Percentiles rank a stretch among this genome's conserved stretches.
phyloP scores from a whole-genome alignment of 2,888 invertebrate species.

The Strigamia maritima region DNA sequence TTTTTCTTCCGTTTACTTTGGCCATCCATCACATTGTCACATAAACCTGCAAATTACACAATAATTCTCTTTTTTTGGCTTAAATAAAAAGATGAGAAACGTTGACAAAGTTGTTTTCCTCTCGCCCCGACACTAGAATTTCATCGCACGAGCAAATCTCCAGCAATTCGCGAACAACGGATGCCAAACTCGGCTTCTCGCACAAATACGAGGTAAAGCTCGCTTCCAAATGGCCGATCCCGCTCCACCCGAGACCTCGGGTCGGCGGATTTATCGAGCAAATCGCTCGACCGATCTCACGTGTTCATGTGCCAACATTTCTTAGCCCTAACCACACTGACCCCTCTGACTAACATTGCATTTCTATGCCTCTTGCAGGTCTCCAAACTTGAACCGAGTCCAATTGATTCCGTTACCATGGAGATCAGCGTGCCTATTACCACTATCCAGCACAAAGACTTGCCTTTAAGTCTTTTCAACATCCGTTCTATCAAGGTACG shows the following conservation, averaged over 20 bases:
- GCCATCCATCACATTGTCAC: no score
- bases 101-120: not conserved
- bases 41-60: not conserved
- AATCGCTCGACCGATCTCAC: slow-evolving; percentile 6
- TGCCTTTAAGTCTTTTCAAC: not conserved
- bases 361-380: not conserved
- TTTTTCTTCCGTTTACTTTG: no score
- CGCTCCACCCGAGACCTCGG: not conserved
- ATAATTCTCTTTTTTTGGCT: not conserved
- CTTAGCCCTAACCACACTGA: not conserved
- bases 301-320: slow-evolving; percentile 23
- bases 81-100: not conserved
- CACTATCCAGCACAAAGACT: not conserved
- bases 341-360: slow-evolving; percentile 11
- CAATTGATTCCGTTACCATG: slow-evolving; percentile 12
- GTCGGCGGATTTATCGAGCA: slow-evolving; percentile 8
- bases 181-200: not conserved
- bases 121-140: not conserved
- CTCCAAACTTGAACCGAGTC: slow-evolving; percentile 20
- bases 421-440: slow-evolving; percentile 16
- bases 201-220: slow-evolving; percentile 9
- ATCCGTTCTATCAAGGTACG: not conserved
- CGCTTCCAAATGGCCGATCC: not conserved
- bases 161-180: not conserved
- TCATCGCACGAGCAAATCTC: not conserved